Evolutionary conservation across 2,888 invertebrate genomes (phyloP).

Genomic region (Brachypterus glaber): DNA sequence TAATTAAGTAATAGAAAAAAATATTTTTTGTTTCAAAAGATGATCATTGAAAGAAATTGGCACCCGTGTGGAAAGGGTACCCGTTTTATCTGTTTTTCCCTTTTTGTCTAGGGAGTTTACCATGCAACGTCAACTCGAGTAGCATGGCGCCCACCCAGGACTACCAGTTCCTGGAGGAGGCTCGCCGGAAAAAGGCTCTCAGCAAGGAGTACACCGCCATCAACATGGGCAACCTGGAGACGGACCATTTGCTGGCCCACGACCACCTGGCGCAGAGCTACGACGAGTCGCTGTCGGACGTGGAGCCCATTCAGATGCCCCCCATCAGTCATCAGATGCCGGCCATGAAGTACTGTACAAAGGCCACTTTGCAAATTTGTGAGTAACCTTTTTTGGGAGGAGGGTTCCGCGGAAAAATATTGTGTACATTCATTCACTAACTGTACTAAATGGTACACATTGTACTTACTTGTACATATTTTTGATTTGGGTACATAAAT

Average conservation of each 20-base stretch:
- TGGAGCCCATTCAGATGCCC: slow-evolving; percentile 5
- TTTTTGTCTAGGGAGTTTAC: slow-evolving; percentile 33
- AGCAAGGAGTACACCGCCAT: slow-evolving; percentile 28
- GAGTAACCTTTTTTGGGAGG: slow-evolving; percentile 21
- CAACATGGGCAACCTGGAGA: slow-evolving; percentile 36
- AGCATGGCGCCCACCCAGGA: slow-evolving; percentile 27
- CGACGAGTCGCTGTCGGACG: slow-evolving; percentile 19
- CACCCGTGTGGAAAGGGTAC: too few relatives aligned
- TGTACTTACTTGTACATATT: too few relatives aligned
- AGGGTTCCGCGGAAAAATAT: too few relatives aligned
- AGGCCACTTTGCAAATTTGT: slow-evolving; percentile 32
- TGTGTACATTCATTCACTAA: too few relatives aligned
- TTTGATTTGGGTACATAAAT: too few relatives aligned
- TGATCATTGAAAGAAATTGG: too few relatives aligned
- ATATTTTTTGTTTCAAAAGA: too few relatives aligned
- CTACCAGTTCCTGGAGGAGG: slow-evolving; percentile 36
- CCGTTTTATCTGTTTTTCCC: slow-evolving; percentile 4
- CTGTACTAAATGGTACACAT: too few relatives aligned
- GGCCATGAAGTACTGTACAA: slow-evolving; percentile 29
- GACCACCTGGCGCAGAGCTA: slow-evolving; percentile 32
- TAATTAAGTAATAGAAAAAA: too few relatives aligned
- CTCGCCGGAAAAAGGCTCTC: slow-evolving; percentile 22
- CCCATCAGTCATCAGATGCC: slow-evolving; percentile 14
- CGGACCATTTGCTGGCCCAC: slow-evolving; percentile 33
- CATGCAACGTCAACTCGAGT: slow-evolving; percentile 39